Evolutionary conservation across 2,113 vertebrate genomes (phyloP).

Genomic region (Odontesthes bonariensis): DNA sequence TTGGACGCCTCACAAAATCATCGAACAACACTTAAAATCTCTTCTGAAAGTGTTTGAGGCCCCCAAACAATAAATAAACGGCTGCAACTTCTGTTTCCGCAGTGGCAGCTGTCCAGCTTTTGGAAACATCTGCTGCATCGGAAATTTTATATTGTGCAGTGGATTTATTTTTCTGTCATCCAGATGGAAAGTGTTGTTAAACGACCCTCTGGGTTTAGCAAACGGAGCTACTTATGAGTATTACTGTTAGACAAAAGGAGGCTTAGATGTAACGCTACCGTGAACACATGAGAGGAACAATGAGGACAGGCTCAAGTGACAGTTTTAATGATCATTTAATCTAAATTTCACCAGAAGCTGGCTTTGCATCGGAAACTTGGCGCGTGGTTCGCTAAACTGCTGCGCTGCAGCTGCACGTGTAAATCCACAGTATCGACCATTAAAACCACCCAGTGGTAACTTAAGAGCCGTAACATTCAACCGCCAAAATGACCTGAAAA

Average conservation of each 20-base stretch:
- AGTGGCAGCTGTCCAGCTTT: constrained; percentile 3
- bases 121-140: neutral
- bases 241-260: constrained; percentile 7
- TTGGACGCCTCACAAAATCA: too few species aligned
- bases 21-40: too few species aligned
- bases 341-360: neutral
- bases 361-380: too few species aligned
- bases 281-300: neutral
- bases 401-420: too few species aligned
- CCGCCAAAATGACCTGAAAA: too few species aligned
- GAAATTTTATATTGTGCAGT: neutral
- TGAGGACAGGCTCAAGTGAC: neutral
- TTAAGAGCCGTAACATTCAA: too few species aligned
- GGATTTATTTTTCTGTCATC: neutral
- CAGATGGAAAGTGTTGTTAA: constrained; percentile 14
- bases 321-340: neutral
- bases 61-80: neutral
- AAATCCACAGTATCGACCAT: too few species aligned
- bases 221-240: neutral
- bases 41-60: too few species aligned
- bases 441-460: too few species aligned
- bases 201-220: neutral
- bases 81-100: neutral
- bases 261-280: neutral
- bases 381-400: too few species aligned